A percentile compares a stretch with the other conserved stretches of the same genome.
Conservation (phyloP, 2,888 invertebrate genomes). For the Lydus trimaculatus region DNA sequence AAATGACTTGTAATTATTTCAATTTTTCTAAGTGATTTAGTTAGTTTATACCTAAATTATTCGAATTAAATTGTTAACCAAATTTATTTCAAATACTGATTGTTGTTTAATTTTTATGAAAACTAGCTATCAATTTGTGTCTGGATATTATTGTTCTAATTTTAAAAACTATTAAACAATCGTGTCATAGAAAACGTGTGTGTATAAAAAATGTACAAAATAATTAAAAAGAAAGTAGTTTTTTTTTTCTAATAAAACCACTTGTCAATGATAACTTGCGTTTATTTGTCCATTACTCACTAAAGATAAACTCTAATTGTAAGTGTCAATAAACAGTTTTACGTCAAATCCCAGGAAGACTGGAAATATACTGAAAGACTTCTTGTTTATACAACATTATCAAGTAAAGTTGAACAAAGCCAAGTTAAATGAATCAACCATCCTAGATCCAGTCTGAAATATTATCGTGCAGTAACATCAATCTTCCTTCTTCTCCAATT, state of each 20-base stretch:
- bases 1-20: conserved; percentile 32
- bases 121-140: conserved; percentile 9
- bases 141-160: conserved; percentile 26
- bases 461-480: too few species aligned
- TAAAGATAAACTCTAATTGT: too few species aligned
- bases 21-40: conserved; percentile 18
- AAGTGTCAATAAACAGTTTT: too few species aligned
- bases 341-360: too few species aligned
- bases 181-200: conserved; percentile 33
- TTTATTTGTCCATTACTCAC: too few species aligned
- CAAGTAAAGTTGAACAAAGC: too few species aligned
- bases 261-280: background rate
- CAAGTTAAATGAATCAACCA: too few species aligned
- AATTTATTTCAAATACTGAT: conserved; percentile 25
- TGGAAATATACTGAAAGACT: too few species aligned
- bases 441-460: too few species aligned
- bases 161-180: conserved; percentile 29
- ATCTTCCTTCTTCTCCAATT: too few species aligned
- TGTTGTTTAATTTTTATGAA: conserved; percentile 18
- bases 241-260: background rate
- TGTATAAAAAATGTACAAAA: conserved; percentile 35
- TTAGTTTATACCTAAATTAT: conserved; percentile 38
- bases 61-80: conserved; percentile 43
- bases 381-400: too few species aligned
- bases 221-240: conserved; percentile 22